Base-by-base conservation (phyloP, 2,888 invertebrate species). In the Schizotus pectinicornis region DNA sequence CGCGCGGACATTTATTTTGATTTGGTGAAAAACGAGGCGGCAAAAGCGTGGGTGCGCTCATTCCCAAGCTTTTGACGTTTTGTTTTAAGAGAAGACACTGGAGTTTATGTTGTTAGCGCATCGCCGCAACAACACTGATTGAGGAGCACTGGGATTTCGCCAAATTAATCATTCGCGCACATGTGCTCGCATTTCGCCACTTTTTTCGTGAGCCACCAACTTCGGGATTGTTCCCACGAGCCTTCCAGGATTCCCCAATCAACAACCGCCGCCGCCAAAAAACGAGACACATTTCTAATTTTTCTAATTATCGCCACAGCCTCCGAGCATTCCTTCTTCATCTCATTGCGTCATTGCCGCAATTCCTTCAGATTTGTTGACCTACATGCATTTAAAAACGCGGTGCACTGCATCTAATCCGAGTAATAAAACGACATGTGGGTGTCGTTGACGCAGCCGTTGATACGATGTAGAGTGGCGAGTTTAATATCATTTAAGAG, bases 131-230 rank as follows among this genome's bases (percentile, higher is more conserved):
- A 43, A 31, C 6, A 32, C 9, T 22, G 22, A 22, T 22, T 22
- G 56, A 6, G 11, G 32, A 33, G 50, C 42, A 36, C 51, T 36
- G 7, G 11, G 43, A 41, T 51, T 38, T 49, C 46, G 42, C 30
- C 38, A 35, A 52, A 52, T 52, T 56, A 53, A 53, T 65, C 59
- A 47, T 37, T 42, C 49, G 56, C 52, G 55, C 62, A 67, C 63
- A 67, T 63, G 64, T 63, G 63, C 54, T 56, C 42, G 8, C 38
- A 47, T 59, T 65, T 51, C 61, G 59, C 46, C 6, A 62, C 50
- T 55, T 66, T 67, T 67, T 63, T 60, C 66, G 63, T 68, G 68
- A 67, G 67, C 63, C 57, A 51, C 46, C 38, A 49, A 36, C 52
- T 47, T 59, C 39, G 42, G 37, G 38, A 56, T 41, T 38, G 47